Percentiles rank a stretch among this genome's conserved stretches.
These are phyloP conservation scores for Sebastes nivosus DNA, from an alignment of 2,797 vertebrate species.

Conservation along the genomic window DNA sequence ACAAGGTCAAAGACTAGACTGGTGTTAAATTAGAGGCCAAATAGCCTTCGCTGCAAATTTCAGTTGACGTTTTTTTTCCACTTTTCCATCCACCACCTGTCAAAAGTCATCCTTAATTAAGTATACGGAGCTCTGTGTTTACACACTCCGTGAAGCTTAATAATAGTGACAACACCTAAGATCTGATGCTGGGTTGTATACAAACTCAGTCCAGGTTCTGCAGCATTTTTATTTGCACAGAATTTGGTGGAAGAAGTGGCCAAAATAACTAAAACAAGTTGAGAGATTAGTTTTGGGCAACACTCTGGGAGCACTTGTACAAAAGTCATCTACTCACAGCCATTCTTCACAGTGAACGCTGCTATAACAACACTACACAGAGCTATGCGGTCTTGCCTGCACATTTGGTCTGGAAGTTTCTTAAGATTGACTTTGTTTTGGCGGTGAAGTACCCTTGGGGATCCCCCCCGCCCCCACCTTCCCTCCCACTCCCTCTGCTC, in stretches of 20 bases:
- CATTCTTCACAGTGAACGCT: slow-evolving; percentile 61
- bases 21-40: slow-evolving; percentile 47
- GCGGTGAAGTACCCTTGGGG: slow-evolving; percentile 73
- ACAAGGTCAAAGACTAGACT: slow-evolving; percentile 2
- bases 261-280: slow-evolving; percentile 24
- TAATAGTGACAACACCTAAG: slow-evolving; percentile 4
- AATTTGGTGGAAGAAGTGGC: neutral
- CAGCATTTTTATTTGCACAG: neutral
- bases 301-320: slow-evolving; percentile 34
- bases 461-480: slow-evolving; percentile 65
- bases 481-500: slow-evolving; percentile 77
- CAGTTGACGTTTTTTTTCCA: slow-evolving; percentile 29
- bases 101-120: slow-evolving; percentile 14
- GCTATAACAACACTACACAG: slow-evolving; percentile 61
- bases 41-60: slow-evolving; percentile 44
- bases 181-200: neutral
- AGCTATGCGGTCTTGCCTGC: slow-evolving; percentile 55
- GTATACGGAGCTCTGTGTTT: neutral
- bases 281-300: slow-evolving; percentile 19
- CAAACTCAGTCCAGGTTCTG: neutral
- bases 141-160: neutral
- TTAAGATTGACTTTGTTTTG: slow-evolving; percentile 84
- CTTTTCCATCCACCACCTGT: slow-evolving; percentile 33
- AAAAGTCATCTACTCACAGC: slow-evolving; percentile 56
- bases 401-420: slow-evolving; percentile 75